Conservation (phyloP, 2,113 vertebrate genomes). For the Ceyx melanurus region DNA sequence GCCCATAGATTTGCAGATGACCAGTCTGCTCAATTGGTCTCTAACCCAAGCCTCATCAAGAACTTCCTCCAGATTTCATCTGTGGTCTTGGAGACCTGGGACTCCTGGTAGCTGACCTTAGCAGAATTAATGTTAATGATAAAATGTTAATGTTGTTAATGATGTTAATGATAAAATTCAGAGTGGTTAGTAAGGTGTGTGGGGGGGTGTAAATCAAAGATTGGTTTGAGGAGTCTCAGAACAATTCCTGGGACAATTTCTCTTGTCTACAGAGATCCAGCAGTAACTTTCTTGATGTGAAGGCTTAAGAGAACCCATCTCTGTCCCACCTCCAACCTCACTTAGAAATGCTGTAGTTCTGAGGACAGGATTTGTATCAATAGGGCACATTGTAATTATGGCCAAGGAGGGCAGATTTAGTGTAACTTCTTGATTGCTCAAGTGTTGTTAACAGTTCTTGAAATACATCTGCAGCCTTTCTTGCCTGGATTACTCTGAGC, state of each 20-base stretch:
- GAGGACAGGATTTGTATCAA: not conserved
- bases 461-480: not conserved
- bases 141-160: too few relatives aligned
- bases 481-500: not conserved
- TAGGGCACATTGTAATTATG: not conserved
- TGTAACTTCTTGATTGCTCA: not conserved
- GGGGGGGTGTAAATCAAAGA: not conserved
- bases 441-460: not conserved
- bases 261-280: not conserved
- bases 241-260: not conserved
- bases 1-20: too few relatives aligned
- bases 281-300: not conserved
- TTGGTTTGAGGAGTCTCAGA: not conserved
- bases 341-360: not conserved
- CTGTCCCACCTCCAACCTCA: not conserved
- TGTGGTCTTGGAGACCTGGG: too few relatives aligned
- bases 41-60: too few relatives aligned
- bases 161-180: not conserved
- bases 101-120: too few relatives aligned
- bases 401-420: not conserved
- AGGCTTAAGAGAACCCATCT: not conserved
- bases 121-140: too few relatives aligned
- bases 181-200: not conserved
- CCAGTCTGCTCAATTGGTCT: too few relatives aligned
- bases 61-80: too few relatives aligned